Evolutionary conservation across 2,888 invertebrate species (phyloP).

Genomic region (Cantharis rustica): DNA sequence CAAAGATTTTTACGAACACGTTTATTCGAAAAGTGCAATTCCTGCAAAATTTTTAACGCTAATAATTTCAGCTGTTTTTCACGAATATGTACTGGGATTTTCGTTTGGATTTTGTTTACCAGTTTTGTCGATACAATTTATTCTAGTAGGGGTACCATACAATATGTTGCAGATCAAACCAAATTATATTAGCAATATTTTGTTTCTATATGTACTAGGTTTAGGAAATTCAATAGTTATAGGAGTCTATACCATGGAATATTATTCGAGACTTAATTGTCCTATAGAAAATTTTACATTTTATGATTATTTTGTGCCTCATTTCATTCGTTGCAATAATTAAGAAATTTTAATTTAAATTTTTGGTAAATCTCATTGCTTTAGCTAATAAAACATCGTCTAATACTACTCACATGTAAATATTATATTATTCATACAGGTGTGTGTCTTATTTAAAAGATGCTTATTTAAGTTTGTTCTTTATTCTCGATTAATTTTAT

Average conservation of each 20-base stretch:
- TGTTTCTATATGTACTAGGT: slow-evolving; percentile 81
- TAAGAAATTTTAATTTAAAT: no score
- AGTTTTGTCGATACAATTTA: slow-evolving; percentile 78
- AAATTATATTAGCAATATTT: slow-evolving; percentile 69
- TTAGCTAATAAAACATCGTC: no score
- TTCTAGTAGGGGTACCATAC: slow-evolving; percentile 67
- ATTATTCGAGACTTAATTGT: slow-evolving; percentile 79
- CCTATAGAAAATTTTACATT: slow-evolving; percentile 57
- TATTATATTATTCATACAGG: no score
- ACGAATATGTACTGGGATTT: slow-evolving; percentile 83
- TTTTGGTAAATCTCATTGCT: no score
- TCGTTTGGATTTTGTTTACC: slow-evolving; percentile 88
- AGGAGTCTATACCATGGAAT: slow-evolving; percentile 84
- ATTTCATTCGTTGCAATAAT: slow-evolving; percentile 54
- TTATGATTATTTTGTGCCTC: slow-evolving; percentile 59
- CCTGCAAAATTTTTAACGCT: slow-evolving; percentile 71
- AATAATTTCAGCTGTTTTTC: slow-evolving; percentile 80
- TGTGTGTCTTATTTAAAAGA: no score
- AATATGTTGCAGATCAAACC: slow-evolving; percentile 60
- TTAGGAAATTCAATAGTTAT: slow-evolving; percentile 78
- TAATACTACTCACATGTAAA: no score
- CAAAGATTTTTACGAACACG: slow-evolving; percentile 64
- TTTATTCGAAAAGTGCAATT: slow-evolving; percentile 55
- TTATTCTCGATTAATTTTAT: no score
- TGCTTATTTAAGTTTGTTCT: no score